Base-by-base conservation (phyloP, 2,888 invertebrate genomes). In the Lasioglossum malachurum region DNA sequence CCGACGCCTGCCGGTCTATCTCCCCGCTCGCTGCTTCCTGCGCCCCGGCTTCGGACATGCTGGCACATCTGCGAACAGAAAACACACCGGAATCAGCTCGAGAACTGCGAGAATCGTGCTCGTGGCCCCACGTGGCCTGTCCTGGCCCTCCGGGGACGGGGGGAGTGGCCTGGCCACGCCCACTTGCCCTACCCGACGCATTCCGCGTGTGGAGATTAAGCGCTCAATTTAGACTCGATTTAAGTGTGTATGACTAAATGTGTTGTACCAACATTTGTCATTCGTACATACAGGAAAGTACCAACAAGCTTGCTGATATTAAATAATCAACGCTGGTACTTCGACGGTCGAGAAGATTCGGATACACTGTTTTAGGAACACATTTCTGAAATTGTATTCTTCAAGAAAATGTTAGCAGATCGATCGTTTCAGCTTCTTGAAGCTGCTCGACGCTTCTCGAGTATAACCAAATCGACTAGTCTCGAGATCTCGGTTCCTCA, bases 41-140 rank as follows among this genome's bases (percentile, higher is more conserved):
- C 96, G 96, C 96, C 95, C 96, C 96, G 96, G 96, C 96, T 96
- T 96, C 96, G 96, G 97, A 97, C 97, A 97, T 97, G 96, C 96
- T 97, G 96, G 96, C 95, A 96, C 96, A 97, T 97, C 96, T 97
- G 96, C 10, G 8, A 14, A 31, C 46, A 75, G 27, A 67, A 23
- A 41, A 4, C n/a, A 3, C 27, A 16, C 14, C 14, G 4, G 2
- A 31, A 64, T 64, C 27, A 64, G 60, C 16, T 64, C 31, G 23
- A 23, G 53, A 53, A 53, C 23, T 23, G 53, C 53, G 23, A 53
- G 23, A 19, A 53, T 10, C 53, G 23, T 10, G 10, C 8, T 23
- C 23, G 53, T 23, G 53, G 53, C 23, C 23, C 23, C 2, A 2
- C 53, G 53, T n/a, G 23, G 19, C 53, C 3, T 23, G 53, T 10